Evolutionary conservation across 2,888 invertebrate genomes (phyloP), one percentile per base, ranked within the genome.

Genomic region (Microctonus aethiopoides): DNA sequence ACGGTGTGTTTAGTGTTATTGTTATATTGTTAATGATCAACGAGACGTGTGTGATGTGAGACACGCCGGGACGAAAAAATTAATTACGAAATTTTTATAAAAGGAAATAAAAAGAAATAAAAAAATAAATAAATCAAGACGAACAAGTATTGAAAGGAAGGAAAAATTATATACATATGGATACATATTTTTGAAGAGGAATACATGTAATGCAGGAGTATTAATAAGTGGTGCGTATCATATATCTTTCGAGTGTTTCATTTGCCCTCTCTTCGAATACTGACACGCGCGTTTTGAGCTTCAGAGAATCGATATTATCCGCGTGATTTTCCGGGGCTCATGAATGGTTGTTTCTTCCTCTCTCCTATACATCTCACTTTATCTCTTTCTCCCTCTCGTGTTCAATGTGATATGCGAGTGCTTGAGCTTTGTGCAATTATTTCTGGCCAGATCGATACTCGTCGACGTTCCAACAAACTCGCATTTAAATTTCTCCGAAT

Each of bases 391-490:
- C 34, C 51, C 16, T 46, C 16, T 46, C 46, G 16, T 46, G 16
- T 46, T 46, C 24, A n/a, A 61, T 61, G n/a, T 36, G 39, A 39
- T 22, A 20, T 34, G 66, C 16, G 62, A 68, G 52, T 54, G 61
- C 26, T 57, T 59, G 61, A 52, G 59, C 64, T 64, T 59, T 64
- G 68, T 63, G 64, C 59, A 64, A 64, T 69, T 69, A 69, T 69
- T 64, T 59, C 24, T 51, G 41, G 57, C 22, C 29, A 59, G 59
- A 64, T 69, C 69, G 65, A 69, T 69, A 69, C 11, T 51, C 32
- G 51, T 63, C 29, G 51, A 52, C 11, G 63, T 20, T 41, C 26
- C 32, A 51, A 63, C 51, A 20, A 41, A 46, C 39, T 51, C 41
- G 24, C 36, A 29, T 10, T n/a, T 63, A 16, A 20, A 46, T 51